Percentiles rank a stretch among this genome's conserved stretches.
These are phyloP conservation scores for Apteryx mantelli DNA, from an alignment of 2,113 vertebrate genomes.

Conservation along the genomic window DNA sequence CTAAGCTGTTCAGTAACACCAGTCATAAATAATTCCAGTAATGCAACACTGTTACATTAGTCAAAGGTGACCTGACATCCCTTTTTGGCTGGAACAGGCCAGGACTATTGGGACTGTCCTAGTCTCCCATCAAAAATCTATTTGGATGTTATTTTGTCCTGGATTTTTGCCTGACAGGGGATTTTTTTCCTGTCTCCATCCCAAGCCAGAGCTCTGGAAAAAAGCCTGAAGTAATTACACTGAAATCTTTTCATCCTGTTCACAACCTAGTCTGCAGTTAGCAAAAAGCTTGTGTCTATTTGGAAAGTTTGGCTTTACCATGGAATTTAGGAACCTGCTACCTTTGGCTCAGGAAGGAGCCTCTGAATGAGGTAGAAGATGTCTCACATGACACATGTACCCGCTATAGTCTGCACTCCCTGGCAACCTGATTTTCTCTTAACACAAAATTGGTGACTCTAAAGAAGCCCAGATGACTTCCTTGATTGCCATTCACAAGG, in stretches of 20 bases:
- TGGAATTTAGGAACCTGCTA: neutral
- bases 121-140: neutral
- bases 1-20: neutral
- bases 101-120: neutral
- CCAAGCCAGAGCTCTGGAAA: neutral
- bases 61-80: neutral
- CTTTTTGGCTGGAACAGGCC: neutral
- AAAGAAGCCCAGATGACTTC: neutral
- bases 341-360: neutral
- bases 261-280: neutral
- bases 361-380: neutral
- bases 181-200: neutral
- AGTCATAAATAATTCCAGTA: neutral
- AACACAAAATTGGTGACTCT: neutral
- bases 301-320: neutral
- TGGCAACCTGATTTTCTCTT: neutral
- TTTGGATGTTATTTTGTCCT: neutral
- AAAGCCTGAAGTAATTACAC: neutral
- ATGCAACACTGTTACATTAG: neutral
- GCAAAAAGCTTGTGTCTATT: neutral
- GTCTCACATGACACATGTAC: neutral
- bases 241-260: neutral
- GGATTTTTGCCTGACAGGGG: neutral
- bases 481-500: neutral
- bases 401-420: neutral